Evolutionary conservation across 2,888 invertebrate genomes (phyloP).

Genomic region (Patella ulyssiponensis): DNA sequence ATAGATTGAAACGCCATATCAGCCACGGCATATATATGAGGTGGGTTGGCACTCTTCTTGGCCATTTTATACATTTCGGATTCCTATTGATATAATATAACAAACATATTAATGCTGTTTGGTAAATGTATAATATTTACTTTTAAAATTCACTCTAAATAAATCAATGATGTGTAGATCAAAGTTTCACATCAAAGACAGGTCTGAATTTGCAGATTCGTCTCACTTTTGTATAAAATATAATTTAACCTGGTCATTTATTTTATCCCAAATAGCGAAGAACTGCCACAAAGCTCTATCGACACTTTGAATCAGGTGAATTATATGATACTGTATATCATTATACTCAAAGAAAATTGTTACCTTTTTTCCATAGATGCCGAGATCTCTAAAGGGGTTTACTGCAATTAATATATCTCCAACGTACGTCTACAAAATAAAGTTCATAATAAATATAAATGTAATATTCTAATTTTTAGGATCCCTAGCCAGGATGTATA

Average conservation of each 20-base stretch:
- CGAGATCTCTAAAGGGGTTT: slow-evolving; percentile 67
- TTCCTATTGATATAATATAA: slow-evolving; percentile 39
- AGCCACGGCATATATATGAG: slow-evolving; percentile 70
- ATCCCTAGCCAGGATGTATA: not conserved
- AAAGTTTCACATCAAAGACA: no score
- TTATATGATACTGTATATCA: no score
- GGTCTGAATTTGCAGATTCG: no score
- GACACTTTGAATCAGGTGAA: no score
- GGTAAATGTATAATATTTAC: not conserved
- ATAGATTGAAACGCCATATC: slow-evolving; percentile 67
- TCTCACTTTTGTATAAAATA: no score
- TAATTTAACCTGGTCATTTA: no score
- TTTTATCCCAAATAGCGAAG: no score
- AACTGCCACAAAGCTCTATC: no score
- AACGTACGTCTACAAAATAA: slow-evolving; percentile 66
- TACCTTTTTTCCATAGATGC: slow-evolving; percentile 66
- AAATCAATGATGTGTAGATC: no score
- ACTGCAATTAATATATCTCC: slow-evolving; percentile 70
- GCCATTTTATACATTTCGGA: slow-evolving; percentile 53
- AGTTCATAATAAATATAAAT: slow-evolving; percentile 17
- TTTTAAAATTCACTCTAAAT: no score
- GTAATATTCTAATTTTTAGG: not conserved
- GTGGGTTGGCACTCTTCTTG: slow-evolving; percentile 57
- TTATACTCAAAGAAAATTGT: slow-evolving; percentile 24
- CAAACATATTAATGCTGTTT: slow-evolving; percentile 9